Conservation (phyloP, 2,113 vertebrate genomes). For the Hemibagrus wyckioides region DNA sequence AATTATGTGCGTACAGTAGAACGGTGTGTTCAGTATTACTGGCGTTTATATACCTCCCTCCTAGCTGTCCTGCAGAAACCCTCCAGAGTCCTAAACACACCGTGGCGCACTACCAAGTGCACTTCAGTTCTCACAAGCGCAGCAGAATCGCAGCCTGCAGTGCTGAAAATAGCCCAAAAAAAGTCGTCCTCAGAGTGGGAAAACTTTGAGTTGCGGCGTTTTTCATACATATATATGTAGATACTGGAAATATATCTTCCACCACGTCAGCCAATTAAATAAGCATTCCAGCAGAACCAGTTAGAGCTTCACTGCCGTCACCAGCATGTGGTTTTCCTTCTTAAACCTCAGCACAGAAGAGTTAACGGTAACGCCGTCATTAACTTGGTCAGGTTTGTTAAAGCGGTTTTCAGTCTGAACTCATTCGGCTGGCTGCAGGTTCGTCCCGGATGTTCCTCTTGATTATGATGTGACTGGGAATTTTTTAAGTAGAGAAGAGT, state of each 20-base stretch:
- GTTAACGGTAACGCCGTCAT: not conserved
- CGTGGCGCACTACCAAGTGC: not conserved
- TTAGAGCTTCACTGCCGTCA: not conserved
- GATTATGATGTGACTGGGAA: not conserved
- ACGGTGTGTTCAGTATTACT: slow-evolving; percentile 4
- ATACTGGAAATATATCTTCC: not conserved
- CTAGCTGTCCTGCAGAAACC: slow-evolving; percentile 10
- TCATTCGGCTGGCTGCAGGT: not conserved
- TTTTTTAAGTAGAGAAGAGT: not conserved
- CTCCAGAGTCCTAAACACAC: not conserved
- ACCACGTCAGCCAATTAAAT: not conserved
- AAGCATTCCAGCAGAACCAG: not conserved
- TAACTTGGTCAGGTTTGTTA: not conserved
- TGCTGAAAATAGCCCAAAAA: not conserved
- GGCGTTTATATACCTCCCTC: slow-evolving; percentile 13
- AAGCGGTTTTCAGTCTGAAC: not conserved
- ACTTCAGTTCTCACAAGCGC: slow-evolving; percentile 6
- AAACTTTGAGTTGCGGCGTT: not conserved
- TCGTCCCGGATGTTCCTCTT: not conserved
- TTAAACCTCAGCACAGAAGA: not conserved
- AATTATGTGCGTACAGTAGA: slow-evolving; percentile 26
- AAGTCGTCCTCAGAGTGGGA: not conserved
- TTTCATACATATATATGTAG: not conserved
- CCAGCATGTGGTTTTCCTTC: not conserved
- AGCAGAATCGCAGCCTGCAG: slow-evolving; percentile 11